Conservation (phyloP, 2,888 invertebrate species). For the Lepidocyrtinus sp. region DNA sequence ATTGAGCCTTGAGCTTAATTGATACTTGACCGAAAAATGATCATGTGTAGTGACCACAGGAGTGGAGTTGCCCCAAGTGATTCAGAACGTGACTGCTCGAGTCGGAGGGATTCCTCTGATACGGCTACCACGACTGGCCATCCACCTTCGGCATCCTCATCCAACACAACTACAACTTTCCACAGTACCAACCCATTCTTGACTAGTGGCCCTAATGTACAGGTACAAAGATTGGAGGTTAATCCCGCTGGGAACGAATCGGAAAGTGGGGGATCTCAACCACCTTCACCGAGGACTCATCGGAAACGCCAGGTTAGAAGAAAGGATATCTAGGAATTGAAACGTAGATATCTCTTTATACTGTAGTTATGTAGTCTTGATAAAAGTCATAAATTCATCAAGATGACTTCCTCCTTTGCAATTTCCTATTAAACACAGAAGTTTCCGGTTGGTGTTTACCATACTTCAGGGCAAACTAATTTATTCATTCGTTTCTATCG, state of each 20-base stretch:
- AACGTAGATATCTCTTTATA: no score
- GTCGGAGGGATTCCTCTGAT: slow-evolving; percentile 79
- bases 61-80: slow-evolving; percentile 92
- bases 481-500: no score
- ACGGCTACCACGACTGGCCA: slow-evolving; percentile 71
- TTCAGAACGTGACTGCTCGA: slow-evolving; percentile 89
- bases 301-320: slow-evolving; percentile 81
- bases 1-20: slow-evolving; percentile 30
- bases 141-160: slow-evolving; percentile 74
- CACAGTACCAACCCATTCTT: slow-evolving; percentile 71
- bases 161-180: slow-evolving; percentile 70
- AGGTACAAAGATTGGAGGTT: slow-evolving; percentile 77
- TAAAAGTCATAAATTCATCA: no score
- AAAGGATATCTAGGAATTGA: not conserved
- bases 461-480: no score
- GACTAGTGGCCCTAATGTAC: slow-evolving; percentile 53
- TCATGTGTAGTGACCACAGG: slow-evolving; percentile 85
- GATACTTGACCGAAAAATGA: slow-evolving; percentile 50
- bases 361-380: no score
- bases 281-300: slow-evolving; percentile 87
- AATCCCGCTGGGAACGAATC: slow-evolving; percentile 82
- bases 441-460: no score
- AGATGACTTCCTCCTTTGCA: no score
- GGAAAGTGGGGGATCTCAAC: slow-evolving; percentile 90
- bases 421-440: no score